These are phyloP conservation scores for Stegodyphus mimosarum DNA, from an alignment of 1,140 invertebrate species.

Conservation along the genomic window DNA sequence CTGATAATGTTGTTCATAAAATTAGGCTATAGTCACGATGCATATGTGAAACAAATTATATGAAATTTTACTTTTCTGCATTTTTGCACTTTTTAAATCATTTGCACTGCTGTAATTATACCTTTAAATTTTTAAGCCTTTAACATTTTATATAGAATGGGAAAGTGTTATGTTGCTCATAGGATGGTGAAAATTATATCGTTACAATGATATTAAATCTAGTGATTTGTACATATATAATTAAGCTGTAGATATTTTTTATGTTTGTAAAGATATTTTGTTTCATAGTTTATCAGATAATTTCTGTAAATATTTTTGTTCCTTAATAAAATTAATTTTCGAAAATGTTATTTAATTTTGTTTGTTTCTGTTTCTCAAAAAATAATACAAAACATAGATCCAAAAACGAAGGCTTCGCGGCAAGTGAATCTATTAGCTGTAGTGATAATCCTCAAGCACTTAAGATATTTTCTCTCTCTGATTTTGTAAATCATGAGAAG, in stretches of 20 bases:
- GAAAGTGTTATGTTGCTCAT: neutral
- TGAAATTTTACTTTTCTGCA: neutral
- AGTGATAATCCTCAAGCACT: too few relatives aligned
- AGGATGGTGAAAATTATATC: conserved; percentile 1
- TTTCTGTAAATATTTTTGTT: conserved; percentile 49
- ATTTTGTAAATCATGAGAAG: too few relatives aligned
- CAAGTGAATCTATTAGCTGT: too few relatives aligned
- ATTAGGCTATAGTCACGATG: neutral
- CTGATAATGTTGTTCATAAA: neutral
- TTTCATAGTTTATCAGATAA: conserved; percentile 13
- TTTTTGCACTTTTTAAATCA: conserved; percentile 30
- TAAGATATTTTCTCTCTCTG: too few relatives aligned
- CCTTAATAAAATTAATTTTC: conserved; percentile 45
- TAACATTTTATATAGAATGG: conserved; percentile 12
- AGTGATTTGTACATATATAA: conserved; percentile 23
- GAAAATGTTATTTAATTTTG: neutral
- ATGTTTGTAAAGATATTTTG: conserved; percentile 21
- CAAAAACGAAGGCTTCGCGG: too few relatives aligned
- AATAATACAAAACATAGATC: too few relatives aligned
- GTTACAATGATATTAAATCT: neutral
- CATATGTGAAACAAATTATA: neutral
- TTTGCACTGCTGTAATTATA: conserved; percentile 3
- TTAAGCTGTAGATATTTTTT: conserved; percentile 7
- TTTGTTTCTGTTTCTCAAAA: too few relatives aligned
- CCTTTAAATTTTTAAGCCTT: conserved; percentile 19